These are phyloP conservation scores for Eubasilissa splendida DNA, from an alignment of 2,888 invertebrate species.

Conservation along the genomic window DNA sequence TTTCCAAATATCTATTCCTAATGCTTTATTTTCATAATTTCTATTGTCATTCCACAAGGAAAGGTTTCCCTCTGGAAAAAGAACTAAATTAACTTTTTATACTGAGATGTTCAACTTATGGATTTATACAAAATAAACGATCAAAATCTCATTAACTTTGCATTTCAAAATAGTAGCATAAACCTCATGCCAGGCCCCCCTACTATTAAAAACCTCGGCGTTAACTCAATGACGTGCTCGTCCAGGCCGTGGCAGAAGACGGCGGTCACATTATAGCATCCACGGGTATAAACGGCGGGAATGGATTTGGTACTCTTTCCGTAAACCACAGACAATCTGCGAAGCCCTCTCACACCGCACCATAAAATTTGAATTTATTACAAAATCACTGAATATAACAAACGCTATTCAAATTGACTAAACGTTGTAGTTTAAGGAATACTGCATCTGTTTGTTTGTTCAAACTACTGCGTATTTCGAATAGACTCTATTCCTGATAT, in stretches of 20 bases:
- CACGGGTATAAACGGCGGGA: conserved; percentile 50
- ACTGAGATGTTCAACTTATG: neutral
- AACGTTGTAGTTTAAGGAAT: too few relatives aligned
- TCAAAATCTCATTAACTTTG: neutral
- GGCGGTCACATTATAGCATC: conserved; percentile 52
- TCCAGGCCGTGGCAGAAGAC: conserved; percentile 22
- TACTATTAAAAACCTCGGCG: conserved; percentile 38
- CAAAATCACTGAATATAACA: conserved; percentile 51
- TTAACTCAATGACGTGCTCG: conserved; percentile 27
- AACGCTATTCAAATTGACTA: conserved; percentile 30
- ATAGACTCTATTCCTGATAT: too few relatives aligned
- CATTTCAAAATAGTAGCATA: conserved; percentile 11
- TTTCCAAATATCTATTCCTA: too few relatives aligned
- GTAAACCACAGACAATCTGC: conserved; percentile 58
- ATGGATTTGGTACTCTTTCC: conserved; percentile 57
- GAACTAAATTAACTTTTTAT: too few relatives aligned
- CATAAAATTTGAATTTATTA: conserved; percentile 59
- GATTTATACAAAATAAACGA: neutral
- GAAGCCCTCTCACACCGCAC: conserved; percentile 52
- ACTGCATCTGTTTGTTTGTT: too few relatives aligned
- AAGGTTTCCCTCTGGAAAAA: too few relatives aligned
- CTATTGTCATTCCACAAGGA: too few relatives aligned
- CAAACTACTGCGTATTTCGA: too few relatives aligned
- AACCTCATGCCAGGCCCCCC: neutral
- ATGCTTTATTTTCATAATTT: too few relatives aligned